phyloP scores from a whole-genome alignment of 2,113 vertebrate genomes.

The Pedetes capensis region DNA sequence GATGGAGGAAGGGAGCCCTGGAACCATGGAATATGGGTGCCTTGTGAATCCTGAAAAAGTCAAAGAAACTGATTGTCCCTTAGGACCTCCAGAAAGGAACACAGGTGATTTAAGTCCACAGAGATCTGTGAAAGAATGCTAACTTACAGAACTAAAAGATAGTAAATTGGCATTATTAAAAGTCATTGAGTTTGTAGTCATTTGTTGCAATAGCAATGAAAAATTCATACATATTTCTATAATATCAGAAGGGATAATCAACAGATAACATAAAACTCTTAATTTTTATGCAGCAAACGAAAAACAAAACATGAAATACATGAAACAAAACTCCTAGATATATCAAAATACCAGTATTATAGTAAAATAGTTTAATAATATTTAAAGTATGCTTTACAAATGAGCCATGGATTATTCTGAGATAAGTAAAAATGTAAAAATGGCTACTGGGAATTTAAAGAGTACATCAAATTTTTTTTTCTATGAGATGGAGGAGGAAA shows the following conservation, averaged over 20 bases:
- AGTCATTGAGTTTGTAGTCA: background rate
- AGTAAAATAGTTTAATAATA: constrained; percentile 3
- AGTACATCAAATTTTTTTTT: background rate
- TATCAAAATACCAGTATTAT: background rate
- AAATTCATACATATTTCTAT: background rate
- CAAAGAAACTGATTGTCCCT: background rate
- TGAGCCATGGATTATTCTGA: background rate
- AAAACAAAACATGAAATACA: background rate
- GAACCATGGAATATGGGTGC: background rate
- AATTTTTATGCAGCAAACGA: background rate
- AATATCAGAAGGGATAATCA: background rate
- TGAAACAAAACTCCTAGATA: background rate
- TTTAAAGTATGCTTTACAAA: background rate
- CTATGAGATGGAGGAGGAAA: background rate
- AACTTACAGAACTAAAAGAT: background rate
- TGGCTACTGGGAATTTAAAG: background rate
- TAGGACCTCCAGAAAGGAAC: background rate
- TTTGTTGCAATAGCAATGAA: background rate
- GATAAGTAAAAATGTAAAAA: background rate
- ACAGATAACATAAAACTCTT: background rate
- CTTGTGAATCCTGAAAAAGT: background rate
- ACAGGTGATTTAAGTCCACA: background rate
- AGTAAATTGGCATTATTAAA: background rate
- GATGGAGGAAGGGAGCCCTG: background rate
- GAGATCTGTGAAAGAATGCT: background rate